phyloP scores from a whole-genome alignment of 2,888 invertebrate species.

The Frankliniella intonsa region DNA sequence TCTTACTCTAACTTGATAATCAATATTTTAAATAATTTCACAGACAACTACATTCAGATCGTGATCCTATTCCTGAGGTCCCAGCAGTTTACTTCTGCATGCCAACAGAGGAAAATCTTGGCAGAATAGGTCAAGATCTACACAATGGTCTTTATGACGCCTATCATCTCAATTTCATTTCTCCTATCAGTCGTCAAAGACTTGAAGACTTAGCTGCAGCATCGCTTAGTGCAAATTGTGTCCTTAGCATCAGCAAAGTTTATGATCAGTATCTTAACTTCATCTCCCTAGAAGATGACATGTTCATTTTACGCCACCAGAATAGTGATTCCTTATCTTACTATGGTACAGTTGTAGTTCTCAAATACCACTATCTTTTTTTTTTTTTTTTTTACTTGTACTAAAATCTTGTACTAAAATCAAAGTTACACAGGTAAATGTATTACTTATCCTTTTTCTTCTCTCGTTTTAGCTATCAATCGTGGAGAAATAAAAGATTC shows the following conservation, averaged over 20 bases:
- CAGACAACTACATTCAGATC: constrained; percentile 80
- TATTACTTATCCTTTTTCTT: constrained; percentile 5
- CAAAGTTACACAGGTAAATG: background rate
- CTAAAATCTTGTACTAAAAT: background rate
- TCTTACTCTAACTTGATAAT: constrained; percentile 5
- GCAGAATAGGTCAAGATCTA: constrained; percentile 85
- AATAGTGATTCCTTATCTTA: constrained; percentile 88
- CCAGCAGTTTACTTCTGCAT: constrained; percentile 97
- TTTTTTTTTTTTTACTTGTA: constrained; percentile 9
- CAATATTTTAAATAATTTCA: constrained; percentile 38
- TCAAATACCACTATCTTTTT: background rate
- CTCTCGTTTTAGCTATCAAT: constrained; percentile 70
- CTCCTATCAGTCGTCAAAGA: constrained; percentile 87
- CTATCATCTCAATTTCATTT: constrained; percentile 95
- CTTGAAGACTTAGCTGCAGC: constrained; percentile 93
- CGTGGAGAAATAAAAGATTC: constrained; percentile 89
- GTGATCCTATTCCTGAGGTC: constrained; percentile 94
- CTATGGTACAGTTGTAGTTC: constrained; percentile 59
- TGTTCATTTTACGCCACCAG: constrained; percentile 91
- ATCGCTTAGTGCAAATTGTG: constrained; percentile 83
- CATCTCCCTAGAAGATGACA: constrained; percentile 94
- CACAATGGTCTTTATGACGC: constrained; percentile 86
- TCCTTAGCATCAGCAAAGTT: constrained; percentile 88
- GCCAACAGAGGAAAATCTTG: constrained; percentile 93
- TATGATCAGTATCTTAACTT: constrained; percentile 99